These are phyloP conservation scores for Parascotia fuliginaria DNA, from an alignment of 2,888 invertebrate species.

Conservation along the genomic window DNA sequence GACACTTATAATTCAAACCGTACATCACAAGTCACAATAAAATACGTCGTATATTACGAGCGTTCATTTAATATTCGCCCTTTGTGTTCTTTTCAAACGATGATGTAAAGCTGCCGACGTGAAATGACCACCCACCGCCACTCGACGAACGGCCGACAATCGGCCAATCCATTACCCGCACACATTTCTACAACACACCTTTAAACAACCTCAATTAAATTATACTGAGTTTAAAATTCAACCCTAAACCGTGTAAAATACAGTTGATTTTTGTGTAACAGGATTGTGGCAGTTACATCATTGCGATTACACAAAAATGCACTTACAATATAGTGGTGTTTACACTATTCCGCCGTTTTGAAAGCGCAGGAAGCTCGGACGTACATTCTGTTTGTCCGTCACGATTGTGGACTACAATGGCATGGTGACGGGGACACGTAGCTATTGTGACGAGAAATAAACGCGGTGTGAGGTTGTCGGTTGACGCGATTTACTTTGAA, in stretches of 20 bases:
- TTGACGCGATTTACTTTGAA: constrained; percentile 45
- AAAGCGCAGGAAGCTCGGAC: constrained; percentile 73
- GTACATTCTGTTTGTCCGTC: constrained; percentile 68
- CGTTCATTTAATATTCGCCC: constrained; percentile 57
- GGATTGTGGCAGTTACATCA: constrained; percentile 12
- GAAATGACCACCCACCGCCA: constrained; percentile 70
- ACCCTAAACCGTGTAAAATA: rapidly evolving
- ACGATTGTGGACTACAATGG: constrained; percentile 59
- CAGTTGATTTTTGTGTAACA: constrained; percentile 11
- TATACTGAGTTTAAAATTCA: constrained; percentile 8
- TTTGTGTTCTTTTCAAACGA: constrained; percentile 60
- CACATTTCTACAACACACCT: constrained; percentile 49
- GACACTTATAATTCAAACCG: constrained; percentile 29
- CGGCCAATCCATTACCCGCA: constrained; percentile 71
- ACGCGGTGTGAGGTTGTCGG: constrained; percentile 54
- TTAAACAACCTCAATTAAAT: constrained; percentile 36
- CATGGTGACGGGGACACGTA: constrained; percentile 55
- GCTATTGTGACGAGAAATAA: constrained; percentile 49
- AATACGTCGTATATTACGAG: constrained; percentile 43
- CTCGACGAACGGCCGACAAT: constrained; percentile 62
- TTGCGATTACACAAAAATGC: constrained; percentile 27
- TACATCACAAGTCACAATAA: constrained; percentile 40
- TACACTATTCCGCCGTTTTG: constrained; percentile 67
- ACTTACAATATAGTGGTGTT: constrained; percentile 63
- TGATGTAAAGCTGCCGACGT: constrained; percentile 65